Base-by-base conservation (phyloP, 2,797 vertebrate species). In the Sitta carolinensis region DNA sequence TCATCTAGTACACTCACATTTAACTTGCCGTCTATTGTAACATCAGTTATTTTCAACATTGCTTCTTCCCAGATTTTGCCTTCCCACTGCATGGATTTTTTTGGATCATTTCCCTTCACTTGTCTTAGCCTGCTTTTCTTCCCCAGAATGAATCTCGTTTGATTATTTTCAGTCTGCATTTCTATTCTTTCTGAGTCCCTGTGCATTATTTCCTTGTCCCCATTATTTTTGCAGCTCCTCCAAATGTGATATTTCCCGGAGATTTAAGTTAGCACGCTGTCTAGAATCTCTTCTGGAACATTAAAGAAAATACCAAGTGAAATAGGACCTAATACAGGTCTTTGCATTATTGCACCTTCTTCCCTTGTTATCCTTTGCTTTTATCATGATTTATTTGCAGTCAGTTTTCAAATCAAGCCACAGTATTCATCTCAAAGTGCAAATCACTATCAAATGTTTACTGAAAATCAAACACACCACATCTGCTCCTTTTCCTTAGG, bases 401-500 rank as follows among this genome's bases (percentile, higher is more conserved):
- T n/a, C 13, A 3, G 38, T 93, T 94, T 96, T 93, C 77, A 82
- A 87, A 89, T 87, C 1, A 38, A 92, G 70, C 42, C 55, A 43
- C 54, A 82, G 73, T 59, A 89, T 87, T 93, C 68, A 67, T 95
- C 63, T 89, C 62, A 36, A 93, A 94, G 89, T 87, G 85, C 89
- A 94, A 95, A 94, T 95, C 73, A 45, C 63, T 93, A 58, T 94
- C 91, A 95, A 94, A 93, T 94, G 91, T 95, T 97, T 93, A 87
- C 83, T 91, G 62, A 93, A 92, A 94, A 74, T 93, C 88, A 91
- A 94, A 87, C 83, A 70, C 42, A 79, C 55, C 70, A 79, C 82
- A 94, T 96, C 90, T 96, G 95, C 64, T 94, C 54, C 67, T 91
- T 94, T 93, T 66, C 89, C 80, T 90, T 70, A 29, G 6, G 82